A percentile compares a stretch with the other conserved stretches of the same genome.
Evolutionary conservation across 2,113 vertebrate genomes (phyloP).

Genomic region (Salvelinus fontinalis): DNA sequence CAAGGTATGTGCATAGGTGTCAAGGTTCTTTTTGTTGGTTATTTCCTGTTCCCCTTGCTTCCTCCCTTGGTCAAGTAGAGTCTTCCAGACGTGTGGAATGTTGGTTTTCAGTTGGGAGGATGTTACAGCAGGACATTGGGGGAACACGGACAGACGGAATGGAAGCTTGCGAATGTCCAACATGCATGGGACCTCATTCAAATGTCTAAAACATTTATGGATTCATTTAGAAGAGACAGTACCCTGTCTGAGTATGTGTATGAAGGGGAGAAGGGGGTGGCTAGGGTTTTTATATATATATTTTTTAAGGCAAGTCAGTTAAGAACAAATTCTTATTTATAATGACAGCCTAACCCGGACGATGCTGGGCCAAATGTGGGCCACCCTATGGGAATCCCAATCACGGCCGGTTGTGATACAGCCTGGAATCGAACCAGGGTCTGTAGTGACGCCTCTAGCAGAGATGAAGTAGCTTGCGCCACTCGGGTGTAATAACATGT

Average conservation of each 20-base stretch:
- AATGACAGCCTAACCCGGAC: too few relatives aligned
- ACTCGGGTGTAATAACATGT: not conserved
- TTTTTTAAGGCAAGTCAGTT: too few relatives aligned
- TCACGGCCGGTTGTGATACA: too few relatives aligned
- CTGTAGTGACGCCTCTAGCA: too few relatives aligned
- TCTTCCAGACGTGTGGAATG: constrained; percentile 90
- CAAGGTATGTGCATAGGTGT: constrained; percentile 96
- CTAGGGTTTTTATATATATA: not conserved
- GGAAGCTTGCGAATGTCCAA: constrained; percentile 92
- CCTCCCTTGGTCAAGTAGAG: constrained; percentile 34
- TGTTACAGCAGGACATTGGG: constrained; percentile 74
- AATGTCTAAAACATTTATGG: constrained; percentile 89
- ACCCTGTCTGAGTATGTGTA: constrained; percentile 61
- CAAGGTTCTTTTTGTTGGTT: constrained; percentile 82
- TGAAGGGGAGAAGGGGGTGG: not conserved
- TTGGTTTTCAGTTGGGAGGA: constrained; percentile 64
- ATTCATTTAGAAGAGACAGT: constrained; percentile 96
- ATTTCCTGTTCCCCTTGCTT: constrained; percentile 53
- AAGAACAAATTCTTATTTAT: too few relatives aligned
- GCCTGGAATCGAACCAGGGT: too few relatives aligned
- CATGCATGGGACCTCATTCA: constrained; percentile 96
- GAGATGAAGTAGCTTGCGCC: not conserved
- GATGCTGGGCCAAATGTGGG: too few relatives aligned
- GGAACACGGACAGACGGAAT: constrained; percentile 91
- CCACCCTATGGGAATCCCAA: too few relatives aligned